phyloP scores from a whole-genome alignment of 2,113 vertebrate species.

The Oreochromis tanganicae region DNA sequence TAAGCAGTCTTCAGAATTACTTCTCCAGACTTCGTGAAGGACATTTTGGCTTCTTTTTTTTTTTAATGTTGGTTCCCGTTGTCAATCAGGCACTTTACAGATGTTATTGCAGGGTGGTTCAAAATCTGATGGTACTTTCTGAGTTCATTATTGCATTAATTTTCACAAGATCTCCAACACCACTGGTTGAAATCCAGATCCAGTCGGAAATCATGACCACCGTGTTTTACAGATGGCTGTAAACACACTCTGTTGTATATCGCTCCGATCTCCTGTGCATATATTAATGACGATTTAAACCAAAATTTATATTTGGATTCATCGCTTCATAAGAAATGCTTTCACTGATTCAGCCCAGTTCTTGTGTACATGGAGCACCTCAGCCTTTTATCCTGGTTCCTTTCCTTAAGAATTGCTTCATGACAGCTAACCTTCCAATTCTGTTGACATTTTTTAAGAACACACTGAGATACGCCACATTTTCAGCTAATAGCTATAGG shows the following conservation, averaged over 20 bases:
- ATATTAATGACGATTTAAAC: not conserved
- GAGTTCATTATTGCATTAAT: not conserved
- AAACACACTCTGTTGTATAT: not conserved
- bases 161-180: not conserved
- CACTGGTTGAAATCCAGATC: not conserved
- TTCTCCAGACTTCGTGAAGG: not conserved
- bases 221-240: not conserved
- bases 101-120: not conserved
- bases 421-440: not conserved
- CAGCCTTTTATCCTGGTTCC: not conserved
- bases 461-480: not conserved
- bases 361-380: not conserved
- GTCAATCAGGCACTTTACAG: not conserved
- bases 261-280: accelerated
- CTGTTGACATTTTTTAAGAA: not conserved
- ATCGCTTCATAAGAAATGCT: not conserved
- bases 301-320: not conserved
- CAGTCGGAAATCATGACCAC: not conserved
- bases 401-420: not conserved
- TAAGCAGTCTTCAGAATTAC: not conserved
- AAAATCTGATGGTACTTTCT: not conserved
- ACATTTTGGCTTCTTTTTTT: not conserved
- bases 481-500: not conserved
- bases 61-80: not conserved
- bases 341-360: not conserved